phyloP scores from a whole-genome alignment of 2,888 invertebrate genomes.

The Spicauda simplicius region DNA sequence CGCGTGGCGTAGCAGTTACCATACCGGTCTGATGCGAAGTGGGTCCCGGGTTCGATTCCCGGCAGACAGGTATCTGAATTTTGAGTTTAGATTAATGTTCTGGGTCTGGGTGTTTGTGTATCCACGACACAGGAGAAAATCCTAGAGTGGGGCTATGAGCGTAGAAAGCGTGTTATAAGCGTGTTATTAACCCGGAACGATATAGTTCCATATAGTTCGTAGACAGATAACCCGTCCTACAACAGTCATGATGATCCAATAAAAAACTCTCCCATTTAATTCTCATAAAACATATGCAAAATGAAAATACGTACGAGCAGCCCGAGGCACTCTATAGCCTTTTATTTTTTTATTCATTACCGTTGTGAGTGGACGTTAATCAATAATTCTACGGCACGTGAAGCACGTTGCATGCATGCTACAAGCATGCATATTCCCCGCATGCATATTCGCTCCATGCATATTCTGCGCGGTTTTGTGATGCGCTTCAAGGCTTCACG shows the following conservation, averaged over 20 bases:
- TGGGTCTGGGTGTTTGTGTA: too few species aligned
- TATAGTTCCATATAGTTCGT: too few species aligned
- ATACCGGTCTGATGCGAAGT: too few species aligned
- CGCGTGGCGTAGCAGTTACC: too few species aligned
- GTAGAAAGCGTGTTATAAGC: too few species aligned
- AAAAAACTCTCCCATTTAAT: constrained; percentile 7
- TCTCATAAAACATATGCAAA: constrained; percentile 9
- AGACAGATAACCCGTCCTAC: background rate
- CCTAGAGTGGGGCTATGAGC: too few species aligned
- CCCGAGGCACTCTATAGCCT: constrained; percentile 17
- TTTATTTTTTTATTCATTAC: constrained; percentile 36
- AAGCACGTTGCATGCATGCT: constrained; percentile 5
- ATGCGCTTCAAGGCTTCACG: constrained; percentile 25
- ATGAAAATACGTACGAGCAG: background rate
- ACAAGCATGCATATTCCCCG: constrained; percentile 7
- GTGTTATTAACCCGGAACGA: too few species aligned
- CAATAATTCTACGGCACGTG: constrained; percentile 35
- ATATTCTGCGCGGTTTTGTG: constrained; percentile 16
- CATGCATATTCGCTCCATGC: constrained; percentile 18
- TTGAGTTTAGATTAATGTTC: too few species aligned
- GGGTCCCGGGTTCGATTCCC: too few species aligned
- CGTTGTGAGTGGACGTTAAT: constrained; percentile 32
- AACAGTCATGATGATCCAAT: constrained; percentile 6
- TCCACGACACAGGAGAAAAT: too few species aligned
- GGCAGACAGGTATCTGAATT: too few species aligned